Evolutionary conservation across 2,797 vertebrate genomes (phyloP).

Genomic region (Antrozous pallidus): DNA sequence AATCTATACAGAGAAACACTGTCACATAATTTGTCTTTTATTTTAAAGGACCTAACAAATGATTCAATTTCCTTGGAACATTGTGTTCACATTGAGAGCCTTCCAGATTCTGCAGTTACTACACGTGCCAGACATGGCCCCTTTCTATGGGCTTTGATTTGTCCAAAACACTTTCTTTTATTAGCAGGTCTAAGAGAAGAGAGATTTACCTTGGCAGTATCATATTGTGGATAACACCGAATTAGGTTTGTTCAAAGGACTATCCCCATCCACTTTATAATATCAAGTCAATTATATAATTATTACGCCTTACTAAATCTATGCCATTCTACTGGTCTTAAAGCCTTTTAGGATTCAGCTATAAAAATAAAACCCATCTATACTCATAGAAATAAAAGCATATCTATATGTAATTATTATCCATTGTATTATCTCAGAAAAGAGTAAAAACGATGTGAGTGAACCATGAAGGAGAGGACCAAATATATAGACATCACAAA

Average conservation of each 20-base stretch:
- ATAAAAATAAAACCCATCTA: neutral
- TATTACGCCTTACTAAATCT: neutral
- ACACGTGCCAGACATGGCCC: neutral
- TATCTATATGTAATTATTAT: neutral
- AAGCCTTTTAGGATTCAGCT: slow-evolving; percentile 4
- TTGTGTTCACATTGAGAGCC: neutral
- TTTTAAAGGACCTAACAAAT: slow-evolving; percentile 39
- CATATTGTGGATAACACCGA: neutral
- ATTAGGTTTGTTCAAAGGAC: neutral
- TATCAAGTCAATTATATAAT: neutral
- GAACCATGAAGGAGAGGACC: neutral
- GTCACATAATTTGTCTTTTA: neutral
- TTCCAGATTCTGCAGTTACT: neutral
- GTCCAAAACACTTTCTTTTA: neutral
- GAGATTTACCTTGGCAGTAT: neutral
- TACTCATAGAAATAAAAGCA: neutral
- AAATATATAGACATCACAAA: neutral
- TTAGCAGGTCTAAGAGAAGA: neutral
- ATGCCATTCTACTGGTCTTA: neutral
- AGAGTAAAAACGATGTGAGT: neutral
- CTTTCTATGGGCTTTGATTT: neutral
- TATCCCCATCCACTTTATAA: neutral
- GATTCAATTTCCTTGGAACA: slow-evolving; percentile 27
- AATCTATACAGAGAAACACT: slow-evolving; percentile 1
- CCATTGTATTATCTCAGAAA: slow-evolving; percentile 1